Base-by-base conservation (phyloP, 2,113 vertebrate genomes). In the Oryzias javanicus region DNA sequence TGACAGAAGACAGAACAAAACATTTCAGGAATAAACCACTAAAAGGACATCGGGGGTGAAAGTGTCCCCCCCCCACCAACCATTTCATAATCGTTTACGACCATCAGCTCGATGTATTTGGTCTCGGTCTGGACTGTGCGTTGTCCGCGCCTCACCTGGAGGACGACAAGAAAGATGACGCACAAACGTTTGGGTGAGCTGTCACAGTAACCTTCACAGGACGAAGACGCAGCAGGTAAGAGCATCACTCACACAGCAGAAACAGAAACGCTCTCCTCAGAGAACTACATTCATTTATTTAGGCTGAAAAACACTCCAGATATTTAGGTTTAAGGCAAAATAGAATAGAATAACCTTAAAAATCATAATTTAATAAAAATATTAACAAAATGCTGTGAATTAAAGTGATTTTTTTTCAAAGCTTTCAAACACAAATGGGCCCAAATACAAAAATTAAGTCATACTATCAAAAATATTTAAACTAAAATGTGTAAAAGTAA, bases 51-150 rank as follows among this genome's bases (percentile, higher is more conserved):
- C 10, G 8, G 10, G 2, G 35, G 48, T 22, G n/a, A 50, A 16
- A 50, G 1, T 5, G 48, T n/a, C 7, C 47, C 27, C 47, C 7
- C 47, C 27, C 47, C 35, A 51, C 91, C 80, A 72, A 96, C 96
- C 94, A 97, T 89, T 50, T 94, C 92, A 5, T 96, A 93, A 86
- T 99, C 97, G 0, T 98, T 99, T 49, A 99, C 92, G 17, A 99
- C 92, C n/a, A 97, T 94, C 87, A 99, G 89, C 87, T 98, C 96
- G 16, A 99, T 94, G 64, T 97, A 99, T 88, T 99, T 99, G 82
- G 95, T 99, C 89, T 99, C 97, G 0, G 94, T 95, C 86, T 96
- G 94, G n/a, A 96, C 93, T 0, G 95, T 97, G 74, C 92, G 94
- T 46, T 93, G 93, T 49, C 90, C 90, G 62, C 93, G 90, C 60